Conservation (phyloP, 2,888 invertebrate species). For the Trichogramma dendrolimi region DNA sequence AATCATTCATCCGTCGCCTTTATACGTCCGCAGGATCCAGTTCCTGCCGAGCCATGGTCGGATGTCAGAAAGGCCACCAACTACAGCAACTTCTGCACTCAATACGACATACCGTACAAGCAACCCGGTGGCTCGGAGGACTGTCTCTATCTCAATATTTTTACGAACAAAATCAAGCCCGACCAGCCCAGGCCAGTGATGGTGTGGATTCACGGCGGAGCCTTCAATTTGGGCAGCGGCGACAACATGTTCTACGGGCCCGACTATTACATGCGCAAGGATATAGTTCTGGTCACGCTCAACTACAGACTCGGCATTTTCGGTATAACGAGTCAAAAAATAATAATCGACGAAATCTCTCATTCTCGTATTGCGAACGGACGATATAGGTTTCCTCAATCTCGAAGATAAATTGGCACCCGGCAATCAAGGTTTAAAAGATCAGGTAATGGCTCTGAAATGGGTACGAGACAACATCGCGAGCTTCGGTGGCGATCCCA, state of each 20-base stretch:
- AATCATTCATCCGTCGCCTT: no score
- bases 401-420: conserved; percentile 30
- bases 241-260: conserved; percentile 37
- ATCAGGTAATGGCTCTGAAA: conserved; percentile 35
- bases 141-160: conserved; percentile 37
- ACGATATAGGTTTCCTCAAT: conserved; percentile 36
- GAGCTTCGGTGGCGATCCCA: conserved; percentile 38
- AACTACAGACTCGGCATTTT: conserved; percentile 40
- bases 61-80: conserved; percentile 37
- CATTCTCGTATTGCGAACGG: no score
- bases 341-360: no score
- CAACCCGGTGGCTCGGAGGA: conserved; percentile 30
- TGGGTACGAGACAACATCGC: conserved; percentile 41
- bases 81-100: conserved; percentile 30
- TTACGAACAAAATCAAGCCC: conserved; percentile 24
- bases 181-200: conserved; percentile 29
- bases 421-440: conserved; percentile 41
- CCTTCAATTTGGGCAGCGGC: conserved; percentile 34
- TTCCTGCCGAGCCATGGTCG: conserved; percentile 29
- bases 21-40: conserved; percentile 30
- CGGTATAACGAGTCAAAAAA: conserved; percentile 21
- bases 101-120: not conserved
- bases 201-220: conserved; percentile 39
- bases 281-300: conserved; percentile 41
- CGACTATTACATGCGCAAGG: conserved; percentile 40